Conservation (phyloP, 2,797 vertebrate genomes). For the Muraenolepis orangiensis region DNA sequence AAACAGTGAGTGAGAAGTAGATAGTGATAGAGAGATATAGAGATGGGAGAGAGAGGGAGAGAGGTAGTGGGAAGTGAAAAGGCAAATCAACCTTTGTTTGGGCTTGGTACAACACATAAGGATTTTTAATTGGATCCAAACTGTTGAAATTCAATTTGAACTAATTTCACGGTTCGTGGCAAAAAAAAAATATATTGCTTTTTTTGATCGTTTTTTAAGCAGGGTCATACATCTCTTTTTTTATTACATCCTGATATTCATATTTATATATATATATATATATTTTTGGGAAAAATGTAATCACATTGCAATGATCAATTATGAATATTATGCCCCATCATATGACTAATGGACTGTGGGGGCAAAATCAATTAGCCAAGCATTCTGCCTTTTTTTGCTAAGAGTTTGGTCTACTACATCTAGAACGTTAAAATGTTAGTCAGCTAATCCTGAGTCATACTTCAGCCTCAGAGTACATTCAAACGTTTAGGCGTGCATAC, state of each 20-base stretch:
- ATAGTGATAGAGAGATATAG: neutral
- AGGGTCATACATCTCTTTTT: neutral
- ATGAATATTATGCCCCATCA: slow-evolving; percentile 6
- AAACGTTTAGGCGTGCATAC: slow-evolving; percentile 24
- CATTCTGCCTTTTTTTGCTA: slow-evolving; percentile 11
- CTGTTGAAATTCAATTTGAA: slow-evolving; percentile 23
- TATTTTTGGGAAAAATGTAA: neutral
- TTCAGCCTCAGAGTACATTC: slow-evolving; percentile 53
- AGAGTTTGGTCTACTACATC: slow-evolving; percentile 31
- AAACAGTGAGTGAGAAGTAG: neutral
- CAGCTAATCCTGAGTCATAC: slow-evolving; percentile 44
- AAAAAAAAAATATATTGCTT: neutral
- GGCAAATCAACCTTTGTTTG: slow-evolving; percentile 33
- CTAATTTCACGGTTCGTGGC: slow-evolving; percentile 1
- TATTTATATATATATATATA: neutral
- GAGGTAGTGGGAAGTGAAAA: neutral
- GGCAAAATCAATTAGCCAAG: slow-evolving; percentile 29
- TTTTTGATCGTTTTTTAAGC: neutral
- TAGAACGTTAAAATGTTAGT: slow-evolving; percentile 57
- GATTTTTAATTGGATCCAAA: slow-evolving; percentile 45
- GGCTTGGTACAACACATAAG: slow-evolving; percentile 34
- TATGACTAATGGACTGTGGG: slow-evolving; percentile 31
- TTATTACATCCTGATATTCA: neutral
- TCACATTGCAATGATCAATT: slow-evolving; percentile 16
- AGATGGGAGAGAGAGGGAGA: neutral